Evolutionary conservation across 2,797 vertebrate species (phyloP).

Genomic region (Cygnus olor): DNA sequence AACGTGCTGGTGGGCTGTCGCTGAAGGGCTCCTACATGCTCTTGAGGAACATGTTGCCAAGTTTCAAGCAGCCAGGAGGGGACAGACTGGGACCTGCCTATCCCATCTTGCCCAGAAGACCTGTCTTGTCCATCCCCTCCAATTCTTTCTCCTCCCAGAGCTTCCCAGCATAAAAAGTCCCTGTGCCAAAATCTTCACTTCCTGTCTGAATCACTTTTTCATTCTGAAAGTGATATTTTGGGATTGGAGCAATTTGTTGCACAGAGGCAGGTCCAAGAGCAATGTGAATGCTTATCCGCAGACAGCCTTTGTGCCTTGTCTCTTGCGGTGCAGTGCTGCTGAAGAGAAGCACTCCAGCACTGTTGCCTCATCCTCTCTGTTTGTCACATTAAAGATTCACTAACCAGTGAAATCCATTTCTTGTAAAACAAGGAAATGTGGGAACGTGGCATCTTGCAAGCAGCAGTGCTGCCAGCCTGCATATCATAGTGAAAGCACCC

Average conservation of each 20-base stretch:
- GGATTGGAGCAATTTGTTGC: not conserved
- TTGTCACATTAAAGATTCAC: conserved; percentile 44
- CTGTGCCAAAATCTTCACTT: not conserved
- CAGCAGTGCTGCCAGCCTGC: not conserved
- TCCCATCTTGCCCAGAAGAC: not conserved
- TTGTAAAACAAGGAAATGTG: conserved; percentile 42
- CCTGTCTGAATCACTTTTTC: not conserved
- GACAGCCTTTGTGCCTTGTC: not conserved
- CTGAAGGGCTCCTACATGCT: not conserved
- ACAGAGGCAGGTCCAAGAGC: not conserved
- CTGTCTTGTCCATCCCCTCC: not conserved
- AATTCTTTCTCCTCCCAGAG: not conserved
- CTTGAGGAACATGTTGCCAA: not conserved
- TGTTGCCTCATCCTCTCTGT: not conserved
- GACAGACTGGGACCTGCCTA: not conserved
- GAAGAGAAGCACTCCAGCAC: not conserved
- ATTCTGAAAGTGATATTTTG: not conserved
- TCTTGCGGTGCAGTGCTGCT: not conserved
- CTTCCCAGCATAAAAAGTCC: not conserved
- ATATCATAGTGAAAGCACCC: not conserved
- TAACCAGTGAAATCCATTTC: not conserved
- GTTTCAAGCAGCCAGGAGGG: not conserved
- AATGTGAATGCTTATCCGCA: not conserved
- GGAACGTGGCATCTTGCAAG: not conserved
- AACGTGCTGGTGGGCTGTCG: not conserved